Evolutionary conservation across 2,113 vertebrate species (phyloP).

Genomic region (Microtus pennsylvanicus): DNA sequence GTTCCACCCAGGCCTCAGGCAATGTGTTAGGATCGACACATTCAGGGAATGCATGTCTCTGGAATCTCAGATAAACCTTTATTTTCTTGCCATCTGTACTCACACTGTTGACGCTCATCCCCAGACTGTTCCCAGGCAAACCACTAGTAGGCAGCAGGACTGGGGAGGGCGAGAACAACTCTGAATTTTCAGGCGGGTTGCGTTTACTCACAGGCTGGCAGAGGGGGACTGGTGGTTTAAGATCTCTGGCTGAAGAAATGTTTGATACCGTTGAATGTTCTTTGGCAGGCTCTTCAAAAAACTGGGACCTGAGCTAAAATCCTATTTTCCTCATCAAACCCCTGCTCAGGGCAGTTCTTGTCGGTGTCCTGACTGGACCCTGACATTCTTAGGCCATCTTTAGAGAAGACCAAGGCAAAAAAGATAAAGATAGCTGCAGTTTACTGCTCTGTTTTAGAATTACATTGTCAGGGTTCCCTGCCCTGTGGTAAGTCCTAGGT

Average conservation of each 20-base stretch:
- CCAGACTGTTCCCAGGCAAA: neutral
- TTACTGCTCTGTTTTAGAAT: neutral
- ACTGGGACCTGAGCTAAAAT: constrained; percentile 67
- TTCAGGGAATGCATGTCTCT: neutral
- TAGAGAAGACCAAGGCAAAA: neutral
- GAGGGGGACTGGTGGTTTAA: neutral
- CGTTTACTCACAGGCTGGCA: neutral
- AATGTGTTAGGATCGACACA: neutral
- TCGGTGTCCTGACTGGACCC: neutral
- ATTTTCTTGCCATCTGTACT: neutral
- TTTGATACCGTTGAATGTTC: neutral
- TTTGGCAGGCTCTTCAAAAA: neutral
- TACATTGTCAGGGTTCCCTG: too few relatives aligned
- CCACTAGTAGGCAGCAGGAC: too few relatives aligned
- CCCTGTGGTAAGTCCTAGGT: too few relatives aligned
- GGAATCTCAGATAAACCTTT: neutral
- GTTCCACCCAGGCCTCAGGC: neutral
- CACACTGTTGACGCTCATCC: too few relatives aligned
- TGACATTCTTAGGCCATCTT: neutral
- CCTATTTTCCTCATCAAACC: constrained; percentile 46
- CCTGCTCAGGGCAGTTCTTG: neutral
- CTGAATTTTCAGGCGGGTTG: neutral
- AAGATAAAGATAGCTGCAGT: neutral
- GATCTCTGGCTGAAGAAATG: constrained; percentile 32
- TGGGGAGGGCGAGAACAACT: neutral